A percentile compares a stretch with the other conserved stretches of the same genome.
Conservation (phyloP, 2,113 vertebrate species). For the Actenoides lindsayi region DNA sequence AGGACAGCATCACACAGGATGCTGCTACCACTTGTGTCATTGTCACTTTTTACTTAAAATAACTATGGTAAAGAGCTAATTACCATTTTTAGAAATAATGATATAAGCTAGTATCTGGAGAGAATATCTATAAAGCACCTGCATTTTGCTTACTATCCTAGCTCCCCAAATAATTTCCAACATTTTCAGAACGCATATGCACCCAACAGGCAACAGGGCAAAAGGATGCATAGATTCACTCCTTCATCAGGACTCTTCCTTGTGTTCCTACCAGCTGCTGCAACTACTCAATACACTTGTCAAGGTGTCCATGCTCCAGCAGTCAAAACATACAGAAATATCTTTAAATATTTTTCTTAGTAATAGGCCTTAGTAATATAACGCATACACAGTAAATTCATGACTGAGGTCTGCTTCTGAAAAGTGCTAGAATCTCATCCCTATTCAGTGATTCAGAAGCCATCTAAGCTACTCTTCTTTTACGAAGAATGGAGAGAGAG, state of each 20-base stretch:
- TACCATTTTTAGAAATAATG: background rate
- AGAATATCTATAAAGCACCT: background rate
- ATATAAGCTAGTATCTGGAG: background rate
- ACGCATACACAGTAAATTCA: background rate
- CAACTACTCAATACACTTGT: background rate
- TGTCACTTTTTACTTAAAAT: background rate
- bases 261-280: background rate
- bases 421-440: background rate
- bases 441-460: background rate
- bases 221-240: background rate
- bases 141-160: background rate
- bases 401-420: background rate
- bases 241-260: background rate
- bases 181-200: background rate
- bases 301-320: background rate
- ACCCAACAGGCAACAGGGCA: background rate
- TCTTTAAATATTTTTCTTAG: background rate
- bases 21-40: background rate
- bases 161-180: background rate
- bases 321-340: background rate
- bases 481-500: background rate
- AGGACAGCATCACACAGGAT: background rate
- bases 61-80: background rate
- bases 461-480: background rate
- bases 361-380: too few species aligned